Evolutionary conservation across 2,113 vertebrate species (phyloP).

Genomic region (Aplodontia rufa): DNA sequence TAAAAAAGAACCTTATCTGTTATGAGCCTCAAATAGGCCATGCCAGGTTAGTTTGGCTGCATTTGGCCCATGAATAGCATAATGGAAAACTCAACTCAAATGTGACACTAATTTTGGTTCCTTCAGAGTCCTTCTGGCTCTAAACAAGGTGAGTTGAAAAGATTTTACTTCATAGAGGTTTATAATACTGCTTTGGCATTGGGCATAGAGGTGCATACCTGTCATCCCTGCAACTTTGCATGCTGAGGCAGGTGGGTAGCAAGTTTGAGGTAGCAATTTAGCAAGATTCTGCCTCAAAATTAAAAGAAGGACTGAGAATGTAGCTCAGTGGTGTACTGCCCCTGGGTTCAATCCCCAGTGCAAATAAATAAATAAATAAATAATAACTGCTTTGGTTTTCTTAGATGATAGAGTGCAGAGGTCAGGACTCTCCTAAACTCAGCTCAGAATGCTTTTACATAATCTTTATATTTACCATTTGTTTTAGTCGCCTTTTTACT

Average conservation of each 20-base stretch:
- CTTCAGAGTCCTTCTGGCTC: background rate
- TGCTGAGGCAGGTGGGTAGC: too few species aligned
- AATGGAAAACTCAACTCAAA: background rate
- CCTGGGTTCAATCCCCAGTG: too few species aligned
- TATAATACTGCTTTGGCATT: background rate
- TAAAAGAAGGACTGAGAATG: too few species aligned
- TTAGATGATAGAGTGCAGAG: background rate
- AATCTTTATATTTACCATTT: background rate
- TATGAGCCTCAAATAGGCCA: background rate
- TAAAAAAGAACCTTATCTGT: background rate
- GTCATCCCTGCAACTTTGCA: too few species aligned
- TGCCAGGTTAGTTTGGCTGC: background rate
- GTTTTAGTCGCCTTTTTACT: too few species aligned
- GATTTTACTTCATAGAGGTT: background rate
- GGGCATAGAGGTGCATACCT: too few species aligned
- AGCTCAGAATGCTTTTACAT: background rate
- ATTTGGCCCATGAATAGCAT: background rate
- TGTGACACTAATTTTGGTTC: background rate
- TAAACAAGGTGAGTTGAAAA: background rate
- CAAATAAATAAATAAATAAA: too few species aligned
- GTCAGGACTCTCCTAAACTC: background rate
- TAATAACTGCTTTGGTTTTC: background rate
- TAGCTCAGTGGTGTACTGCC: too few species aligned
- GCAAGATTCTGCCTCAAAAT: too few species aligned
- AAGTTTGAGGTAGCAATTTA: too few species aligned